Base-by-base conservation (phyloP, 1,140 invertebrate genomes). In the Zaprionus ornatus region DNA sequence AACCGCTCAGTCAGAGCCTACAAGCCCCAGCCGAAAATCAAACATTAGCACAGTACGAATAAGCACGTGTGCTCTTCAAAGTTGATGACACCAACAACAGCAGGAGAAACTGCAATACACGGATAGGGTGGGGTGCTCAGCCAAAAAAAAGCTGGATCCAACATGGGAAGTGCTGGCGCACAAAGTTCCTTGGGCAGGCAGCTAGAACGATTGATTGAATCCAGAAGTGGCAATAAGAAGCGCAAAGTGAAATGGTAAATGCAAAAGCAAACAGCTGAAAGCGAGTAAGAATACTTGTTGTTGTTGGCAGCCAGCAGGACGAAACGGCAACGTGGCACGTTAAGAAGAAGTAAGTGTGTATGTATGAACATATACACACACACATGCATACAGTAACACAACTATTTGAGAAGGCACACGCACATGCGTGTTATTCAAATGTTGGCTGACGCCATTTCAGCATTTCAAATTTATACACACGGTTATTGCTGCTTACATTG, bases 201-300 rank as follows among this genome's bases (percentile, higher is more conserved):
- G 77, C 63, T 79, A 80, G 64, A 62, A 90, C 90, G 85, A 90
- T 90, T 90, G 85, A 90, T 90, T 90, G 85, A 85, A 90, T 82
- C 73, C 81, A 90, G 79, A 85, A 90, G 85, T 90, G 85, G 83
- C 85, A 82, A 90, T 90, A 90, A 85, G 81, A 85, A 85, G 81
- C 86, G 45, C 78, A 85, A 76, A 82, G 76, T 76, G 77, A 68
- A 68, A 68, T 63, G 72, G 59, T 67, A 76, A 85, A 86, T 86
- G 82, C 65, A 82, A 86, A 86, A 77, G 82, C 82, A 86, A 88
- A 86, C 83, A 87, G 71, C 68, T 37, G 55, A 32, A 21, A 35
- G 55, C 69, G 74, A 61, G 42, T 7, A n/a, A 48, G 5, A 17
- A 19, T 17, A 19, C 42, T 48, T 19, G 10, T 48, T 45, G 42